Evolutionary conservation across 1,140 invertebrate species (phyloP), one percentile per base, ranked within the genome.

Genomic region (Piezodorus guildinii): DNA sequence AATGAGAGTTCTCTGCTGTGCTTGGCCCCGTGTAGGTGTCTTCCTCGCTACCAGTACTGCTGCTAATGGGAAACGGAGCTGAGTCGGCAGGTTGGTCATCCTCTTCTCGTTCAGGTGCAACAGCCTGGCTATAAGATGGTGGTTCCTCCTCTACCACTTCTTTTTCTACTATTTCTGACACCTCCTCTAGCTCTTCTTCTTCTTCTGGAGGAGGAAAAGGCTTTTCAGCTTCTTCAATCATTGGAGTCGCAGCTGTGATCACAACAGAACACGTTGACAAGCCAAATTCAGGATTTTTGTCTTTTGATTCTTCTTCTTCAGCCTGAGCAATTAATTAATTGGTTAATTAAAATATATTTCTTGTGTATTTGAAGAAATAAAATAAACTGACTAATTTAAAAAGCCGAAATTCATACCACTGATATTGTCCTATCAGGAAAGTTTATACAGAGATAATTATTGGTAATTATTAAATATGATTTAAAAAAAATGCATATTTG

Each of bases 201-300:
- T 60, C 63, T 23, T 14, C 44, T 17, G 74, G 72, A 21, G 78
- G 77, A 27, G 83, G 83, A 73, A 86, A 87, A 3, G 82, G 79
- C 61, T 81, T 79, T 39, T 87, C 6, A 81, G 76, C 51, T 68
- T 90, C 87, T 74, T 92, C 90, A 68, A 82, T 77, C 86, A 90
- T 89, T 23, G 90, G 90, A 6, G 90, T 92, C 51, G 90, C 89
- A 23, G 88, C 88, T 16, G 89, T 92, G 71, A 93, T 91, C 9
- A 91, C 87, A 67, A 91, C 91, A 72, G 90, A 86, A 60, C 87
- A 88, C 54, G 89, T 87, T 62, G 85, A 86, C 52, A 91, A 78
- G 68, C 83, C 83, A 62, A 52, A 61, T 23, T 66, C 67, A 14
- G 34, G 61, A 58, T 27, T 45, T 30, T 62, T 27, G 15, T 60